Evolutionary conservation across 1,140 invertebrate species (phyloP).

Genomic region (Neodiprion virginianus): DNA sequence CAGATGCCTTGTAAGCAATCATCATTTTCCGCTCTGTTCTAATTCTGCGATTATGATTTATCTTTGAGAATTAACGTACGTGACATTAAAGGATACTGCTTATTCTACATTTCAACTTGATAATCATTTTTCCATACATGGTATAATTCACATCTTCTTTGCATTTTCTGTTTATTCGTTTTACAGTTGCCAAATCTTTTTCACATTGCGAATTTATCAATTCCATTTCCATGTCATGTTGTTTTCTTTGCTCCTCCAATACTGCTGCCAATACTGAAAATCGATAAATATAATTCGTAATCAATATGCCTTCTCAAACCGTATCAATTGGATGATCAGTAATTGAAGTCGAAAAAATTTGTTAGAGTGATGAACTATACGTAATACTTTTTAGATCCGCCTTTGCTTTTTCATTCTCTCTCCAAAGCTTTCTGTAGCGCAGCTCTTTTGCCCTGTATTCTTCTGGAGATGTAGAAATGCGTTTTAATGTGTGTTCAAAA

Average conservation of each 20-base stretch:
- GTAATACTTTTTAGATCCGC: conserved; percentile 21
- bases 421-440: conserved; percentile 26
- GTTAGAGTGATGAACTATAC: too few species aligned
- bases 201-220: neutral
- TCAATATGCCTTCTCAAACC: neutral
- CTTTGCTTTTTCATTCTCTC: conserved; percentile 17
- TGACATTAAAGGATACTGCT: neutral
- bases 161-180: conserved; percentile 19
- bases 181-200: conserved; percentile 14
- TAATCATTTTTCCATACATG: conserved; percentile 12
- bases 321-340: neutral
- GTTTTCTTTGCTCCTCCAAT: conserved; percentile 30
- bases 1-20: conserved; percentile 19
- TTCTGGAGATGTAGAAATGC: conserved; percentile 16
- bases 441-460: conserved; percentile 27
- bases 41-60: conserved; percentile 10
- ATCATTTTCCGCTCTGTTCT: conserved; percentile 24
- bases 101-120: neutral
- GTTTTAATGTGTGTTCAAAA: conserved; percentile 26
- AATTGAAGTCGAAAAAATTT: too few species aligned
- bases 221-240: conserved; percentile 8
- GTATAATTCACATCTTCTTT: conserved; percentile 10
- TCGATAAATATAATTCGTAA: conserved; percentile 2
- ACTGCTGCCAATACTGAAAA: conserved; percentile 25
- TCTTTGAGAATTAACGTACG: neutral